Percentiles rank a stretch among this genome's conserved stretches.
Conservation (phyloP, 53 echinoderm and acorn worm genomes). For the Echinarachnius parma region DNA sequence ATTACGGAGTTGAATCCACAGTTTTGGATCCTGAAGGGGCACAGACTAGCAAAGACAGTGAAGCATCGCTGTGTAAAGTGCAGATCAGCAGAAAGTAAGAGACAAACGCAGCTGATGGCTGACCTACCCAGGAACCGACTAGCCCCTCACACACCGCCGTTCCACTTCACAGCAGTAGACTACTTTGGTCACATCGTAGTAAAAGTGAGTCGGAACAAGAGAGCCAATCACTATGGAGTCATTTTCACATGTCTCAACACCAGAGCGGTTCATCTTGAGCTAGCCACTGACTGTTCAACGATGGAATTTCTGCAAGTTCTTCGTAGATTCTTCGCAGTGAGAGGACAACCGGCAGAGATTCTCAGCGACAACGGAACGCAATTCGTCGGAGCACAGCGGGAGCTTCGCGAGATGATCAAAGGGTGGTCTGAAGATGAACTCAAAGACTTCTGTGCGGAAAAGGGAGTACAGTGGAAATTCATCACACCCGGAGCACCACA, state of each 20-base stretch:
- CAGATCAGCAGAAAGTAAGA: slow-evolving; percentile 22
- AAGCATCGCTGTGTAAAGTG: slow-evolving; percentile 45
- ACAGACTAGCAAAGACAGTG: slow-evolving; percentile 45
- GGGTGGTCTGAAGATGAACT: slow-evolving; percentile 52
- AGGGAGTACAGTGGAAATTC: slow-evolving; percentile 57
- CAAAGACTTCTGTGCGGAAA: slow-evolving; percentile 69
- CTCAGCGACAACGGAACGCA: slow-evolving; percentile 67
- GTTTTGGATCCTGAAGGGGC: slow-evolving; percentile 51
- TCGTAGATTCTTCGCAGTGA: slow-evolving; percentile 57
- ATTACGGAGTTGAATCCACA: slow-evolving; percentile 57
- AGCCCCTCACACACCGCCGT: slow-evolving; percentile 50
- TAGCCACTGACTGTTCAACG: slow-evolving; percentile 56
- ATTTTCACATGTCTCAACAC: slow-evolving; percentile 61
- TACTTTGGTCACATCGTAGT: slow-evolving; percentile 46
- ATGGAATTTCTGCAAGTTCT: slow-evolving; percentile 58
- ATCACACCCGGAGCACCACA: slow-evolving; percentile 71
- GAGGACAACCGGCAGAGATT: slow-evolving; percentile 57
- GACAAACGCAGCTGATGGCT: slow-evolving; percentile 35
- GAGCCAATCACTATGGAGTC: slow-evolving; percentile 37
- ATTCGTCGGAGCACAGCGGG: slow-evolving; percentile 55
- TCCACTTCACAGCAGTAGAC: slow-evolving; percentile 46
- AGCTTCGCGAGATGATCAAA: slow-evolving; percentile 50
- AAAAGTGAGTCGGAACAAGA: slow-evolving; percentile 29
- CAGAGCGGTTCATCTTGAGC: slow-evolving; percentile 66
- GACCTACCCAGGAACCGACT: slow-evolving; percentile 31